Evolutionary conservation across 1,140 invertebrate species (phyloP), one percentile per base, ranked within the genome.

Genomic region (Drosophila kohkoa): DNA sequence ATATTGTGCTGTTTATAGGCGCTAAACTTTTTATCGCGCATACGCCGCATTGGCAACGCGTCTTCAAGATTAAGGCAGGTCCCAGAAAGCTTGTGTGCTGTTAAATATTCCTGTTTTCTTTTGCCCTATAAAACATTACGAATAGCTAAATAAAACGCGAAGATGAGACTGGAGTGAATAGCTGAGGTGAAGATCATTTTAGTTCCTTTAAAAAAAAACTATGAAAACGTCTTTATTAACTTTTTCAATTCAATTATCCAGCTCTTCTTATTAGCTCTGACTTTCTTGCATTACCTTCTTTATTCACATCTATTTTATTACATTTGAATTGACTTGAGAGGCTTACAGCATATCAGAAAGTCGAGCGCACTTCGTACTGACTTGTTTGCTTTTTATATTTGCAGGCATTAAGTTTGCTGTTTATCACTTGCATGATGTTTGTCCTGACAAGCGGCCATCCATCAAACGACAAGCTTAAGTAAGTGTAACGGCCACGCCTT

Each of bases 381-480:
- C 54, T 75, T 77, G 38, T 76, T 75, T 62, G 41, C 16, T 68
- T 71, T 30, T 75, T 66, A 64, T 62, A 15, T 69, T 81, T 77
- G 58, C 83, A 92, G 90, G 67, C 90, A 72, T 75, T 92, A 75
- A 89, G 82, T 68, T 79, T 92, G 66, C 75, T 89, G 78, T 90
- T 89, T 82, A 86, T 89, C 85, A 86, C 86, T 72, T 89, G 77
- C 71, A 77, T 92, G 87, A 75, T 91, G 75, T 77, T 91, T 69
- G 83, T 77, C 32, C 75, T 92, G 75, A 81, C 87, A 62, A 75
- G 71, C 69, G 90, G 82, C 57, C 91, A 92, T 91, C 90, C 90
- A 78, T 90, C 90, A 77, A 86, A 87, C 75, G 90, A 92, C 48
- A 92, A 91, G 77, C 90, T 91, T 52, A 92, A 92, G 90, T 92